Evolutionary conservation across 2,888 invertebrate genomes (phyloP).

Genomic region (Pheosia tremula): DNA sequence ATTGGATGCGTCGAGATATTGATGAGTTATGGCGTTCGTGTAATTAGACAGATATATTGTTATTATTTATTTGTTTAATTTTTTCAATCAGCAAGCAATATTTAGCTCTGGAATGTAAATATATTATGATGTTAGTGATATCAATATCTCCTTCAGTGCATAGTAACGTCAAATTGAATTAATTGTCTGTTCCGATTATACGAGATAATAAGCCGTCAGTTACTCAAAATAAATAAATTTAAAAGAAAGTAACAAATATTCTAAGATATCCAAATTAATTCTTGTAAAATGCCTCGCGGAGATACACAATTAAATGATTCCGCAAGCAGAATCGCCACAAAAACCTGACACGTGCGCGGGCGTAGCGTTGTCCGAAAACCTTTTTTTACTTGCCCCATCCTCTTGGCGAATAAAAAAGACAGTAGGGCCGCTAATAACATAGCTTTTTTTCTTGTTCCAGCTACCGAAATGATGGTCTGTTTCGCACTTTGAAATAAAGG

Average conservation of each 20-base stretch:
- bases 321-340: constrained; percentile 37
- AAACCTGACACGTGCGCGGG: constrained; percentile 43
- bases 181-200: too few species aligned
- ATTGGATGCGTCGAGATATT: neutral
- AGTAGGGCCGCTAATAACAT: constrained; percentile 56
- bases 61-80: too few species aligned
- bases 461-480: constrained; percentile 65
- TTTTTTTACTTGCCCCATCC: constrained; percentile 33
- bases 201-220: too few species aligned
- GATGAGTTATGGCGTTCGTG: neutral
- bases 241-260: neutral
- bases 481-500: constrained; percentile 61
- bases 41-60: constrained; percentile 1
- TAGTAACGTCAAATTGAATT: too few species aligned
- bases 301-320: constrained; percentile 42
- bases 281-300: constrained; percentile 13
- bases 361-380: constrained; percentile 38
- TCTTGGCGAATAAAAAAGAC: constrained; percentile 53
- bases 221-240: too few species aligned
- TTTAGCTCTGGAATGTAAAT: too few species aligned
- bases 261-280: neutral
- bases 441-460: constrained; percentile 55
- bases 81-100: too few species aligned
- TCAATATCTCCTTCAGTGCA: too few species aligned
- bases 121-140: too few species aligned